Conservation (phyloP, 23 tunicate species). For the Trididemnum clinides region DNA sequence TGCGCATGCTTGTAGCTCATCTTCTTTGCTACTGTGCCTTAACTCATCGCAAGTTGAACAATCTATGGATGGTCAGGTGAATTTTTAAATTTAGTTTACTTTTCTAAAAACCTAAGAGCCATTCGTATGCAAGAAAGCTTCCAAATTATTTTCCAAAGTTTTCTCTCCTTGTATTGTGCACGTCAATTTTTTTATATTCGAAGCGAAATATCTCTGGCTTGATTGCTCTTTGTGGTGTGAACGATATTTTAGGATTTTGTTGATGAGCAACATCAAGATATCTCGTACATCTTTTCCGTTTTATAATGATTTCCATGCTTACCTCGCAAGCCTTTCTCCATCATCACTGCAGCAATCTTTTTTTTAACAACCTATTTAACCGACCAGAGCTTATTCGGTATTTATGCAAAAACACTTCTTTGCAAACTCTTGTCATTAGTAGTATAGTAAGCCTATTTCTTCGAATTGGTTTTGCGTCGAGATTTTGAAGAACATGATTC, state of each 20-base stretch:
- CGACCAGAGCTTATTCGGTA: not conserved
- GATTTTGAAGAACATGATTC: no score
- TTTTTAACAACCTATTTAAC: constrained; percentile 1
- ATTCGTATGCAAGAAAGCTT: not conserved
- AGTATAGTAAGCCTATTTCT: no score
- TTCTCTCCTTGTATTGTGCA: not conserved
- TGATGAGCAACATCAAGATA: not conserved
- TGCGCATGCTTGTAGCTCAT: not conserved
- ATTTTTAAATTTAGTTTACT: not conserved
- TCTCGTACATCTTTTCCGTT: not conserved
- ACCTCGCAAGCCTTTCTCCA: not conserved
- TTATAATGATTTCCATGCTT: constrained; percentile 9
- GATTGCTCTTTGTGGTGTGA: not conserved
- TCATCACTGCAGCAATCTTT: not conserved
- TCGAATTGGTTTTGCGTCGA: no score
- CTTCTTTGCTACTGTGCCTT: not conserved
- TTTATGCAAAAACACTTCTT: not conserved
- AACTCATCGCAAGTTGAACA: constrained; percentile 23
- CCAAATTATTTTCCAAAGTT: no score
- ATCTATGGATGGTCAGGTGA: constrained; percentile 11
- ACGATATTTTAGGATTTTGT: constrained; percentile 1
- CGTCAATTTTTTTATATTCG: constrained; percentile 12
- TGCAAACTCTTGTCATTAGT: no score
- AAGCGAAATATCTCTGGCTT: not conserved
- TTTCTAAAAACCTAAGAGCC: not conserved